phyloP scores from a whole-genome alignment of 2,113 vertebrate genomes.

The Mormyrus iriodes region DNA sequence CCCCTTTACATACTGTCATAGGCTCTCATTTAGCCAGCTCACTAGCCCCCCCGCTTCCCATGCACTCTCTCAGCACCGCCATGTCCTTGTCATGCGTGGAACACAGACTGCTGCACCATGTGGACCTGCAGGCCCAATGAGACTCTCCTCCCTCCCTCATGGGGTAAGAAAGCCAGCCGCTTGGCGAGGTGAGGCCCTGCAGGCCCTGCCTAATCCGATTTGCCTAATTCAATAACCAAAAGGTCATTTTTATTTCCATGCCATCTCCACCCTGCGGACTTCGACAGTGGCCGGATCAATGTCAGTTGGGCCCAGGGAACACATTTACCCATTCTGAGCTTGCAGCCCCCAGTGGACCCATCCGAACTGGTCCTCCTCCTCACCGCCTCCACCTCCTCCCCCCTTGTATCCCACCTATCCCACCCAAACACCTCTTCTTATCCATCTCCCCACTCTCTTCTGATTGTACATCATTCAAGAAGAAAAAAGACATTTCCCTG shows the following conservation, averaged over 20 bases:
- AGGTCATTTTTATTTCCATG: conserved; percentile 45
- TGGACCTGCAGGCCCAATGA: background rate
- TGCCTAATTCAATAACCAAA: conserved; percentile 56
- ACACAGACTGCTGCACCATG: background rate
- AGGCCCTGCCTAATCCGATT: conserved; percentile 56
- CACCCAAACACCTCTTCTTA: background rate
- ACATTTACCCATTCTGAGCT: background rate
- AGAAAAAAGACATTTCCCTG: background rate
- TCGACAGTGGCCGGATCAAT: conserved; percentile 24
- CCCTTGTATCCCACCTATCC: background rate
- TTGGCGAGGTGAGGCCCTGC: background rate
- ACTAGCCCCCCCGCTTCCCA: background rate
- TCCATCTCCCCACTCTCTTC: background rate
- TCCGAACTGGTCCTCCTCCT: background rate
- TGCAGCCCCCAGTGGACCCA: background rate
- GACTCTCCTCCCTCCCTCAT: background rate
- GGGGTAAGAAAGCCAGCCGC: background rate
- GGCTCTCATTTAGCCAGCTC: background rate
- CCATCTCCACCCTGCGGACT: conserved; percentile 38
- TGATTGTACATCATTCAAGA: background rate
- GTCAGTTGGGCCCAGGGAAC: background rate
- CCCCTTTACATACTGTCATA: background rate
- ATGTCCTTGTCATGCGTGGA: background rate
- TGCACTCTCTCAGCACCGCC: background rate
- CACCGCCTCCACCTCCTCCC: background rate